Evolutionary conservation across 2,113 vertebrate species (phyloP).

Genomic region (Onychostruthus taczanowskii): DNA sequence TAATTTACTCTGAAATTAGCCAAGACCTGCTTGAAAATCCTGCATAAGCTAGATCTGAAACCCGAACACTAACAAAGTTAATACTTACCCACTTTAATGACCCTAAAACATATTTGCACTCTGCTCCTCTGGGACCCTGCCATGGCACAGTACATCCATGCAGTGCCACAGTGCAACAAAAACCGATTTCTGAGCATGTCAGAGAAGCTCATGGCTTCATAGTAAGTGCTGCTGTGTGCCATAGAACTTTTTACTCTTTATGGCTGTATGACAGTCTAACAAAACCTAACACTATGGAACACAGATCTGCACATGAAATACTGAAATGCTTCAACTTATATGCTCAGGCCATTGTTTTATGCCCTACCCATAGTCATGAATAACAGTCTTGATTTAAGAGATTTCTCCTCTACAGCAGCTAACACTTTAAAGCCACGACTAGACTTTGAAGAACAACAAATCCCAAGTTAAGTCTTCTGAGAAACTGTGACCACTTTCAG

Average conservation of each 20-base stretch:
- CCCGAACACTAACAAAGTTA: not conserved
- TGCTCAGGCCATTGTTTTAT: not conserved
- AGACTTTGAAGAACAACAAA: not conserved
- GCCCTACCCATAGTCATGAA: not conserved
- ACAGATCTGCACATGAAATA: not conserved
- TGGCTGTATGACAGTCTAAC: not conserved
- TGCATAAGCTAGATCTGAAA: not conserved
- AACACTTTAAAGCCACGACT: not conserved
- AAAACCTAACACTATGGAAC: not conserved
- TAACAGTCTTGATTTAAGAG: not conserved
- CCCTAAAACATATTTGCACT: not conserved
- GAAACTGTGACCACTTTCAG: not conserved
- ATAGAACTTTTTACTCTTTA: not conserved
- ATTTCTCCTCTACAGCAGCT: not conserved
- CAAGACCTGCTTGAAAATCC: not conserved
- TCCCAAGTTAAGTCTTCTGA: not conserved
- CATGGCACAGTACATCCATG: not conserved
- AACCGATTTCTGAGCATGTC: not conserved
- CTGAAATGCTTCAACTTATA: not conserved
- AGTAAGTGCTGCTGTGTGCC: rapidly evolving
- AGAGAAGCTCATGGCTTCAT: not conserved
- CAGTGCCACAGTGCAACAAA: not conserved
- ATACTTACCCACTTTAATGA: not conserved
- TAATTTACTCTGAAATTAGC: not conserved
- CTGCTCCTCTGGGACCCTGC: not conserved